phyloP scores from a whole-genome alignment of 2,113 vertebrate species.

The Castor canadensis region DNA sequence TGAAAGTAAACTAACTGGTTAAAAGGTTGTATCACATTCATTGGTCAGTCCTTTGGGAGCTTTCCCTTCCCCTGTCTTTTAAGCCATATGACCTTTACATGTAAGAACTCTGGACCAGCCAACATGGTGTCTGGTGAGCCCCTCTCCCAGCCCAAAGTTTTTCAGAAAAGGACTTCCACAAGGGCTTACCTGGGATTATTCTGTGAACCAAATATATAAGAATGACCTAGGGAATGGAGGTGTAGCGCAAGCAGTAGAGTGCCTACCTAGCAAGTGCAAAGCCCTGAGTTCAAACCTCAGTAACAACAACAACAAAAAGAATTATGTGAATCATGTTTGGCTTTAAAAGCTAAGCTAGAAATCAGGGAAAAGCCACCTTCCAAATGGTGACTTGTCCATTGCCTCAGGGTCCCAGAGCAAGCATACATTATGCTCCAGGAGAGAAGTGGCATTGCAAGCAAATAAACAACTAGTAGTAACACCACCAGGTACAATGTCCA shows the following conservation, averaged over 20 bases:
- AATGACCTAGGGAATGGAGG: background rate
- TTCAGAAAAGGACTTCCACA: background rate
- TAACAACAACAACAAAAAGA: no score
- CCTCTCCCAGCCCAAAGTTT: background rate
- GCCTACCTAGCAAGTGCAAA: no score
- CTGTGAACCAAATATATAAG: background rate
- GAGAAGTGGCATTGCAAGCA: background rate
- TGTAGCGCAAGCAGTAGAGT: no score
- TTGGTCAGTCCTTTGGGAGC: background rate
- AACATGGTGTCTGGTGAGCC: background rate
- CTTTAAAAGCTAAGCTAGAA: constrained; percentile 10
- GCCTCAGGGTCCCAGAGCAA: background rate
- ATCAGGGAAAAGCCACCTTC: background rate
- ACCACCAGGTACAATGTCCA: background rate
- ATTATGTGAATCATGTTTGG: no score
- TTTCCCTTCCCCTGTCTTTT: background rate
- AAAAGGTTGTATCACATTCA: background rate
- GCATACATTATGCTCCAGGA: background rate
- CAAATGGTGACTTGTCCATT: background rate
- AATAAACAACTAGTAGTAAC: background rate
- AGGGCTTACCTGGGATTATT: background rate
- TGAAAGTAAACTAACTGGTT: background rate
- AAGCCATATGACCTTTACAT: constrained; percentile 8
- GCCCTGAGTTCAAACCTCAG: no score
- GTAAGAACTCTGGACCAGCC: background rate